These are phyloP conservation scores for Pachyrhynchus sulphureomaculatus DNA, from an alignment of 1,140 invertebrate species.

Conservation along the genomic window DNA sequence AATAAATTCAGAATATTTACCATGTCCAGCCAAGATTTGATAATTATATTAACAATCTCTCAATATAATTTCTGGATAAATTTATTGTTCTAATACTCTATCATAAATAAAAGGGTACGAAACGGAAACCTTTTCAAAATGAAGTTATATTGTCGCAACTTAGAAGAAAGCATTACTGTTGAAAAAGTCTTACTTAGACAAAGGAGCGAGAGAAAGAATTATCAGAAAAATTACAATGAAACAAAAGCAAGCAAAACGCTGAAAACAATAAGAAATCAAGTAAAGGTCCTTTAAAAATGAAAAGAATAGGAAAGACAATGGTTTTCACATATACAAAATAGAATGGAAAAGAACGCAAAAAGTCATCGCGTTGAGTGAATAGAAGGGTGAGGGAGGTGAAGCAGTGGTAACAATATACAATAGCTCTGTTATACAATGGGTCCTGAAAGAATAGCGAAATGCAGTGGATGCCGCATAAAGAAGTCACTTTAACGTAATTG, in stretches of 20 bases:
- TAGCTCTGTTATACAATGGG: conserved; percentile 36
- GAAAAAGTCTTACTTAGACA: conserved; percentile 21
- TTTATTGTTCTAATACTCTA: background rate
- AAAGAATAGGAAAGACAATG: conserved; percentile 42
- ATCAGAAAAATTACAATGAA: conserved; percentile 36
- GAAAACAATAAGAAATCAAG: conserved; percentile 37
- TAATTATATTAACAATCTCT: too few relatives aligned
- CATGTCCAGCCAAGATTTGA: too few relatives aligned
- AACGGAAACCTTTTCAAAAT: conserved; percentile 7
- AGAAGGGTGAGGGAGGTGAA: conserved; percentile 9
- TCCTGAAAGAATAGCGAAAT: conserved; percentile 44
- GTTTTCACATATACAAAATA: conserved; percentile 44
- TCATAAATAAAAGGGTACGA: background rate
- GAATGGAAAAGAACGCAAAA: conserved; percentile 44
- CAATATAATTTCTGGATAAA: background rate
- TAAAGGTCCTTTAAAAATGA: conserved; percentile 38
- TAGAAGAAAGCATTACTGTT: background rate
- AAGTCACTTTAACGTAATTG: too few relatives aligned
- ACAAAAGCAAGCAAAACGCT: conserved; percentile 36
- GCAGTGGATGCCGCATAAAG: conserved; percentile 14
- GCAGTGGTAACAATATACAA: conserved; percentile 44
- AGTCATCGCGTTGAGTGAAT: conserved; percentile 37
- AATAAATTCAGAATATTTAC: too few relatives aligned
- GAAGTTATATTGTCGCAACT: background rate
- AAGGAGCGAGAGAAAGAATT: conserved; percentile 26